Evolutionary conservation across 2,888 invertebrate genomes (phyloP).

Genomic region (Trachelus troglodyta): DNA sequence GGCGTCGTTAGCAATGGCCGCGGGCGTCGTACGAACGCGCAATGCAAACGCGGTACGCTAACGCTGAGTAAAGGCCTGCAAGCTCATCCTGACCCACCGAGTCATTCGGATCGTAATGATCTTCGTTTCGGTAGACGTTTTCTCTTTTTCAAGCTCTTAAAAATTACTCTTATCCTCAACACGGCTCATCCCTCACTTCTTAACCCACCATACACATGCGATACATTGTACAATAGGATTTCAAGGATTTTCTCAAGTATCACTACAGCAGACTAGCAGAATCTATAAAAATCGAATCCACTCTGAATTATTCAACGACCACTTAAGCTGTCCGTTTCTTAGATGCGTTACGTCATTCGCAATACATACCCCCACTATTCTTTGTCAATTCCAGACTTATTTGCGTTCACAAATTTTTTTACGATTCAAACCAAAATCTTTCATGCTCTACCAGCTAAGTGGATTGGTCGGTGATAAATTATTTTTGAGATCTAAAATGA

Average conservation of each 20-base stretch:
- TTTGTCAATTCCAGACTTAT: background rate
- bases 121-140: conserved; percentile 8
- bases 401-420: background rate
- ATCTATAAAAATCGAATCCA: background rate
- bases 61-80: conserved; percentile 39
- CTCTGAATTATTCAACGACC: background rate
- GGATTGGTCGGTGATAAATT: background rate
- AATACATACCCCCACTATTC: background rate
- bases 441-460: background rate
- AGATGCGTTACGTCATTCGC: background rate
- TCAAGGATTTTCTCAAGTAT: background rate
- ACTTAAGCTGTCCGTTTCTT: background rate
- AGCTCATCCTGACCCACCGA: conserved; percentile 7
- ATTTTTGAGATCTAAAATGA: background rate
- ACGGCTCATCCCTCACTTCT: background rate
- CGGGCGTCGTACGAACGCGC: conserved; percentile 44
- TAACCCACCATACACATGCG: background rate
- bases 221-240: background rate
- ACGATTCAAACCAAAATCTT: background rate
- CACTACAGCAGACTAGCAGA: background rate
- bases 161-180: background rate
- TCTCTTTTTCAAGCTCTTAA: background rate
- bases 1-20: conserved; percentile 64
- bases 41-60: conserved; percentile 49
- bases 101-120: conserved; percentile 42